Base-by-base conservation (phyloP, 2,113 vertebrate species). In the Osmerus mordax region DNA sequence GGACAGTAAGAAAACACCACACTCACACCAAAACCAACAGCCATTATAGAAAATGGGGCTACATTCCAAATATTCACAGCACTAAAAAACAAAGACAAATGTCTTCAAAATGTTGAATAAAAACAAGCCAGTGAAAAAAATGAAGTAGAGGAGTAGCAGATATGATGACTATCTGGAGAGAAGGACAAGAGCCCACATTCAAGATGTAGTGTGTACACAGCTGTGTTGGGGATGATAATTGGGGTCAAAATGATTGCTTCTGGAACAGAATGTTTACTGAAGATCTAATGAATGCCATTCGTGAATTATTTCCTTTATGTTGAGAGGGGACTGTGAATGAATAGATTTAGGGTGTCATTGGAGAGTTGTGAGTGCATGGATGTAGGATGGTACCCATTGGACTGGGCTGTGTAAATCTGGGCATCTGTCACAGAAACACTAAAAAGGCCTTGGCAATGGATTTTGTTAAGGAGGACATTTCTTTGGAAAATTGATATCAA, bases 391-490 rank as follows among this genome's bases (percentile, higher is more conserved):
- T 47, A 47, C 41, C 41, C 41, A 47, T 47, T 47, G 41, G 32
- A 36, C 32, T 36, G 32, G 32, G 5, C 32, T 36, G 41, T 11
- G 41, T 47, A 47, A 47, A 47, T 47, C 41, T 47, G 41, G 41
- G 41, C 41, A 15, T 23, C 23, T 62, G 60, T 62, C 60, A 62
- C 60, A 62, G 23, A 62, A 62, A 62, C 60, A 62, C 60, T 28
- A 62, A 29, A 62, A 28, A 5, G 4, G 25, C 25, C 3, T 4
- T 15, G 23, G 28, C 19, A 23, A 62, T 62, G 14, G 28, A 62
- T 72, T 77, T 75, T 67, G 72, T 78, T 75, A 72, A 78, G 73
- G 73, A 75, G 80, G 78, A 83, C 81, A 78, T 83, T 83, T 80
- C 78, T 62, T 62, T 73, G 67, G 67, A 83, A 75, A 76, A 80